phyloP scores from a whole-genome alignment of 2,113 vertebrate species.

The Setophaga petechia region DNA sequence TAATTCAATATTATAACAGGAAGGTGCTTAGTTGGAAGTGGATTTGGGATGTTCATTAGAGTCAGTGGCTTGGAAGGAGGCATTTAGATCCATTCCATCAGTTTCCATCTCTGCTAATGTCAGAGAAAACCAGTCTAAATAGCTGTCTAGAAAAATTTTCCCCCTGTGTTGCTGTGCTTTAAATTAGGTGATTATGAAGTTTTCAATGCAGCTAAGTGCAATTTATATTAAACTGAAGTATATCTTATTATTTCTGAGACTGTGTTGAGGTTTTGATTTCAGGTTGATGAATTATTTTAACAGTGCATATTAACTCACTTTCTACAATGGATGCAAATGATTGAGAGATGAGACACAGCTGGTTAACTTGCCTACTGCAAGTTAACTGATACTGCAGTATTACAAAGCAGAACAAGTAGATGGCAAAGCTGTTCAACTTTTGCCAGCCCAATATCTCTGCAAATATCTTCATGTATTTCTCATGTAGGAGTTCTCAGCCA shows the following conservation, averaged over 20 bases:
- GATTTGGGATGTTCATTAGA: constrained; percentile 63
- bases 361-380: neutral
- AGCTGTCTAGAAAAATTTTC: constrained; percentile 8
- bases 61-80: constrained; percentile 49
- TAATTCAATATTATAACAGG: neutral
- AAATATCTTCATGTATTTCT: neutral
- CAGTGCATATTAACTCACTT: constrained; percentile 9
- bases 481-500: neutral
- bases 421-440: neutral
- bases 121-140: constrained; percentile 33
- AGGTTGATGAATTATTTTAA: constrained; percentile 14
- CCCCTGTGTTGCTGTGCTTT: neutral
- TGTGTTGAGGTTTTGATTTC: neutral
- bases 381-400: neutral
- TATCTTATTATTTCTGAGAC: constrained; percentile 27
- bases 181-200: constrained; percentile 49
- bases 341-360: neutral
- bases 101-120: constrained; percentile 42
- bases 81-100: constrained; percentile 54
- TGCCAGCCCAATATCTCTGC: neutral
- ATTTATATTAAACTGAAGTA: constrained; percentile 44
- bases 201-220: constrained; percentile 8
- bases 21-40: constrained; percentile 15
- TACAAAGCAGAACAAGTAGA: neutral
- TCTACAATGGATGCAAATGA: neutral